Evolutionary conservation across 2,797 vertebrate species (phyloP).

Genomic region (Acropternis orthonyx): DNA sequence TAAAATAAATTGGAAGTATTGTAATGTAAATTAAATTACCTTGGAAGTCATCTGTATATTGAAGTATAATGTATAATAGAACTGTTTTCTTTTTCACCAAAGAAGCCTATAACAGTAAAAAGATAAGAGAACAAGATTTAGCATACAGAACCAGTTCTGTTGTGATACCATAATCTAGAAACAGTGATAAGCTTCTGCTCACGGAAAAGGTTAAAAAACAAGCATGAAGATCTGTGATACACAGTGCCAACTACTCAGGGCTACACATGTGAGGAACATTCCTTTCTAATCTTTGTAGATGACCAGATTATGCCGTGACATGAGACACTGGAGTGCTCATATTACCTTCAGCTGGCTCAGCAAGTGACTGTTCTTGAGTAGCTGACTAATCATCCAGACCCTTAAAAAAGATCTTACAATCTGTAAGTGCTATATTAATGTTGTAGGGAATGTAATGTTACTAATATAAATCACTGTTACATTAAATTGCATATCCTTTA

Average conservation of each 20-base stretch:
- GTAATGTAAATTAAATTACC: background rate
- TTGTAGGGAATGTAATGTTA: background rate
- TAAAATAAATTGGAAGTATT: background rate
- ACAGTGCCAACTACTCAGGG: background rate
- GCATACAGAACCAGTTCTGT: background rate
- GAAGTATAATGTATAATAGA: background rate
- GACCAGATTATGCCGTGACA: conserved; percentile 36
- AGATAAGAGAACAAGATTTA: background rate
- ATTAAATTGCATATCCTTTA: background rate
- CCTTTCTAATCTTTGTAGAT: conserved; percentile 51
- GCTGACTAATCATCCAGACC: background rate
- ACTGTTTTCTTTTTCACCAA: background rate
- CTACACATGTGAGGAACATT: conserved; percentile 20
- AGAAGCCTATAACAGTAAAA: background rate
- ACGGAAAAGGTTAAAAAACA: conserved; percentile 7
- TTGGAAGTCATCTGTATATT: background rate
- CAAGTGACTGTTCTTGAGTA: background rate
- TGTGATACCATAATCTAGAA: background rate
- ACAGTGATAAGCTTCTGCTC: background rate
- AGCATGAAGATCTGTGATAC: background rate
- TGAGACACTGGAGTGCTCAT: background rate
- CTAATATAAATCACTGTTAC: background rate
- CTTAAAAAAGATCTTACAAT: background rate
- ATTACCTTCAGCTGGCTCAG: conserved; percentile 34
- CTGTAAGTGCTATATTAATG: background rate